phyloP scores from a whole-genome alignment of 2,113 vertebrate species.

The Psilopsiagon aymara region DNA sequence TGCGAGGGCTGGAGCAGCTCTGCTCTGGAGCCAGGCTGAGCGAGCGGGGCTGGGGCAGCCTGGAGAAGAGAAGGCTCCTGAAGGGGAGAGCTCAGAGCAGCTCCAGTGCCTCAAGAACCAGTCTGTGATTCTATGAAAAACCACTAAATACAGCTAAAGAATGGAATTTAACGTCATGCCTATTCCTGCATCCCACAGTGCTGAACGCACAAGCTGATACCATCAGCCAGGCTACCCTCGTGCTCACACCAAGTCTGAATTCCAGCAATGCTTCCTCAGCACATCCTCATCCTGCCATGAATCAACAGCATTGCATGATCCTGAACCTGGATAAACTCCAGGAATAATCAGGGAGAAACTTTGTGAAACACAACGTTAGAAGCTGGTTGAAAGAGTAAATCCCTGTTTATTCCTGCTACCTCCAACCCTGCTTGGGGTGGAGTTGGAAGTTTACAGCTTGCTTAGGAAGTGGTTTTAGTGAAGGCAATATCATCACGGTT shows the following conservation, averaged over 20 bases:
- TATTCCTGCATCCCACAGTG: neutral
- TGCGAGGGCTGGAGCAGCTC: neutral
- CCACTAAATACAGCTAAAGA: neutral
- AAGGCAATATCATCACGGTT: neutral
- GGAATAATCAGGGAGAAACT: neutral
- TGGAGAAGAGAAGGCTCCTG: neutral
- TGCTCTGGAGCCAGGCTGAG: neutral
- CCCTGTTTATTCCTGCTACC: neutral
- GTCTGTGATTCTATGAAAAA: neutral
- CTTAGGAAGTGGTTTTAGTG: neutral
- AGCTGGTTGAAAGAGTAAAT: neutral
- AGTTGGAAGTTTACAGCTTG: neutral
- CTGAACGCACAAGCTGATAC: neutral
- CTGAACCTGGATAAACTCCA: neutral
- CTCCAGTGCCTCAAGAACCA: neutral
- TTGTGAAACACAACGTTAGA: neutral
- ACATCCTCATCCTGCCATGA: neutral
- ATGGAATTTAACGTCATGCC: accelerated
- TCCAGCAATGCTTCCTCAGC: neutral
- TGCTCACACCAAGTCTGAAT: neutral
- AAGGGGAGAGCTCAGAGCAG: neutral
- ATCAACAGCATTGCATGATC: neutral
- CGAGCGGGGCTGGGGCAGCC: neutral
- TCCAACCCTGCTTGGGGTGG: neutral
- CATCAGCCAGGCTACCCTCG: neutral